A percentile compares a stretch with the other conserved stretches of the same genome.
Conservation (phyloP, 2,888 invertebrate species). For the Sinopyrophorus schimmeli region DNA sequence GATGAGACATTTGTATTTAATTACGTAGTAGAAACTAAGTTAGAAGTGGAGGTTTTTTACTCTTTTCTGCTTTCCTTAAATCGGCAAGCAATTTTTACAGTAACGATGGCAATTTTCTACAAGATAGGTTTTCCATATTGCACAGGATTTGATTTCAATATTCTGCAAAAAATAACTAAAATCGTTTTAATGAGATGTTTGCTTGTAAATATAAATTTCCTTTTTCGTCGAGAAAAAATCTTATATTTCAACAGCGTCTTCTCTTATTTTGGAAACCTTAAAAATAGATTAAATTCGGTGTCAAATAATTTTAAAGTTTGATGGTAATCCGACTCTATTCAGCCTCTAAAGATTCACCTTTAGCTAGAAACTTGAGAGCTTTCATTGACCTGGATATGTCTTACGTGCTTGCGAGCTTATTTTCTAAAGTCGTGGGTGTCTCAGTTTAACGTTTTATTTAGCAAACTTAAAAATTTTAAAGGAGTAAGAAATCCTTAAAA, state of each 20-base stretch:
- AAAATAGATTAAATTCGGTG: neutral
- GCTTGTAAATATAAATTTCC: neutral
- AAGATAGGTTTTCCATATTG: neutral
- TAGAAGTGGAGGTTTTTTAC: neutral
- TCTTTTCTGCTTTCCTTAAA: conserved; percentile 2
- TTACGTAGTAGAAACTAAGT: neutral
- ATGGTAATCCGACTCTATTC: neutral
- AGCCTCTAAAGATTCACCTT: neutral
- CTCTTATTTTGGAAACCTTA: too few relatives aligned
- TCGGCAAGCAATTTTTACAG: conserved; percentile 6
- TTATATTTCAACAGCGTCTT: neutral
- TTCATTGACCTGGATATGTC: conserved; percentile 8
- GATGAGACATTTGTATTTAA: conserved; percentile 3
- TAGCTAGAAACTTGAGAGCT: neutral
- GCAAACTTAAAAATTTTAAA: too few relatives aligned
- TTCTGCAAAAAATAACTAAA: neutral
- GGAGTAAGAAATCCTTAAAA: too few relatives aligned
- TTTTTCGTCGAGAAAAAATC: too few relatives aligned
- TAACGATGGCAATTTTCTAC: conserved; percentile 11
- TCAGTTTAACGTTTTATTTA: too few relatives aligned
- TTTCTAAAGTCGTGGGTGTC: too few relatives aligned
- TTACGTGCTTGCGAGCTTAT: neutral
- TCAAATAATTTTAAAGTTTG: conserved; percentile 8
- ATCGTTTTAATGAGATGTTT: conserved; percentile 6
- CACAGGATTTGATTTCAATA: conserved; percentile 10